Evolutionary conservation across 2,797 vertebrate genomes (phyloP).

Genomic region (Columba guinea): DNA sequence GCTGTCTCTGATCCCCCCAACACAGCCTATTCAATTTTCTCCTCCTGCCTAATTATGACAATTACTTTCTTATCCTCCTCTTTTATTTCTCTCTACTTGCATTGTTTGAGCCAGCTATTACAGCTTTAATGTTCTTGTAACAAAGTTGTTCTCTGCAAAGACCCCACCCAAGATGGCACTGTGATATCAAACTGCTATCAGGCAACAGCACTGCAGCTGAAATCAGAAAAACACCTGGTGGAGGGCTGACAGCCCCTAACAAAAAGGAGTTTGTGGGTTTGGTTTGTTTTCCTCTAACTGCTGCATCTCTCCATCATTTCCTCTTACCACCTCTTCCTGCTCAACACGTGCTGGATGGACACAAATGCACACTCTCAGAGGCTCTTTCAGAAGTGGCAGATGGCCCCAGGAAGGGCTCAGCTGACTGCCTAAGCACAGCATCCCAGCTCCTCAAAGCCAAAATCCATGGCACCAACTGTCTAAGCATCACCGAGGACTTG

Average conservation of each 20-base stretch:
- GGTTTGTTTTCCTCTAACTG: not conserved
- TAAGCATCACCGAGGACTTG: not conserved
- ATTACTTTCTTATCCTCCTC: slow-evolving; percentile 29
- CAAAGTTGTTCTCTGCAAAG: not conserved
- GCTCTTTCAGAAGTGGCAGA: not conserved
- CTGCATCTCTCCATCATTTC: not conserved
- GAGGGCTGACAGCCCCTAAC: not conserved
- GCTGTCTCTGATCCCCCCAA: not conserved
- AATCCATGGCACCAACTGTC: not conserved
- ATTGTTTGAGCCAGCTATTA: slow-evolving; percentile 20
- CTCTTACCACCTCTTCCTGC: not conserved
- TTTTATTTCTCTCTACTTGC: slow-evolving; percentile 10
- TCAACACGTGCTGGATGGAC: not conserved
- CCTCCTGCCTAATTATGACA: slow-evolving; percentile 46
- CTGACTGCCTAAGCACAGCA: not conserved
- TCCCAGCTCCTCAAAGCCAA: not conserved
- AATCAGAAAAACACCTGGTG: not conserved
- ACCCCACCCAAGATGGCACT: slow-evolving; percentile 3
- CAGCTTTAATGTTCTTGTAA: not conserved
- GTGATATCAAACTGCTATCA: not conserved
- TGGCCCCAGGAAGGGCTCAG: not conserved
- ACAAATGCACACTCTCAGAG: fast-evolving
- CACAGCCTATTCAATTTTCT: slow-evolving; percentile 4
- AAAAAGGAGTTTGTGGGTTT: not conserved
- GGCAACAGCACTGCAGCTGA: not conserved